These are phyloP conservation scores for Drosophila triauraria DNA, from an alignment of 1,140 invertebrate genomes.

Conservation along the genomic window DNA sequence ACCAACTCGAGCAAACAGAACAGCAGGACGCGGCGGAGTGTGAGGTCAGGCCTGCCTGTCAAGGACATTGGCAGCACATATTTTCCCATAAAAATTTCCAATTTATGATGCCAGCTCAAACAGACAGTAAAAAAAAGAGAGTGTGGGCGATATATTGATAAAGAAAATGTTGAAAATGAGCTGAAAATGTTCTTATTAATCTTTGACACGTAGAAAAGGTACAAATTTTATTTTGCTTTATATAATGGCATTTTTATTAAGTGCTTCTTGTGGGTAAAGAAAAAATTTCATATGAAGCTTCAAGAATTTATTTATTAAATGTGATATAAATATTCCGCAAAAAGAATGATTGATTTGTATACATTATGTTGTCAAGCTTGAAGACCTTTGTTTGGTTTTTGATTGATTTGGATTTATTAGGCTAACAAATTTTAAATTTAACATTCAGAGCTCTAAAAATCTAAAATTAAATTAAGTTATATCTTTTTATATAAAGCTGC, in stretches of 20 bases:
- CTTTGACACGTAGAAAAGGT: not conserved
- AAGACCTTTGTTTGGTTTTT: not conserved
- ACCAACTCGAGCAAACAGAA: constrained; percentile 13
- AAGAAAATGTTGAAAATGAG: not conserved
- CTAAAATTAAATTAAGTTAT: not conserved
- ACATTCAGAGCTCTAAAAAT: not conserved
- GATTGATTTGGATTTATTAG: constrained; percentile 9
- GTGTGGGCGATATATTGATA: constrained; percentile 23
- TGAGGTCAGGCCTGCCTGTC: constrained; percentile 19
- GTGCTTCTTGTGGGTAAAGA: not conserved
- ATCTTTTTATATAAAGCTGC: too few relatives aligned
- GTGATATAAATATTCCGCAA: not conserved
- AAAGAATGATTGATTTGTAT: constrained; percentile 1
- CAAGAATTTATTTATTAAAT: not conserved
- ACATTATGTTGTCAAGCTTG: not conserved
- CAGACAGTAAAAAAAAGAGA: constrained; percentile 6
- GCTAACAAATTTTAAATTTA: constrained; percentile 1
- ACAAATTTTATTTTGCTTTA: not conserved
- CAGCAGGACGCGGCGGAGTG: not conserved
- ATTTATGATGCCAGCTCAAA: constrained; percentile 34
- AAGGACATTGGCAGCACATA: constrained; percentile 33
- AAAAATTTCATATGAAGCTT: not conserved
- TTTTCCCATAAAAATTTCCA: constrained; percentile 37
- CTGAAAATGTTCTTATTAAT: not conserved
- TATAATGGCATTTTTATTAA: not conserved